Percentiles rank a stretch among this genome's conserved stretches.
These are phyloP conservation scores for Podarcis raffonei DNA, from an alignment of 2,113 vertebrate species.

Conservation along the genomic window DNA sequence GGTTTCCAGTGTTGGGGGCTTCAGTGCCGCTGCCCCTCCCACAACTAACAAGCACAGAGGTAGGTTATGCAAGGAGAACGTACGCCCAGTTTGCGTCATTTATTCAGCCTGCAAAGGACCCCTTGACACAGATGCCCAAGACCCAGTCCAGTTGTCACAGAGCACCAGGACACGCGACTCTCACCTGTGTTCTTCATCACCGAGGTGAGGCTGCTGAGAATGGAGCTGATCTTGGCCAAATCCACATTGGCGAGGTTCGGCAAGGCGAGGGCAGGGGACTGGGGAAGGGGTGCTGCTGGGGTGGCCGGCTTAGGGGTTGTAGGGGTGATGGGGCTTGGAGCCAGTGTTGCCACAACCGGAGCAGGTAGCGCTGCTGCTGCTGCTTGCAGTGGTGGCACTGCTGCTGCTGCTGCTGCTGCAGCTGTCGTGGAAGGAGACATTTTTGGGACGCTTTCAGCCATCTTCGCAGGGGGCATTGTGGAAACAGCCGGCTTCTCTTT, in stretches of 20 bases:
- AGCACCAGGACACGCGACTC: constrained; percentile 33
- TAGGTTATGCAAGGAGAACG: neutral
- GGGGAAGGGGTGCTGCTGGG: constrained; percentile 52
- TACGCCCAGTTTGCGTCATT: neutral
- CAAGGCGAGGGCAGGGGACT: constrained; percentile 65
- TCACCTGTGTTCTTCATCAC: constrained; percentile 97
- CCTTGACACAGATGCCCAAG: neutral
- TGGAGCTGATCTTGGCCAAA: constrained; percentile 98
- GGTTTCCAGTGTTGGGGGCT: neutral
- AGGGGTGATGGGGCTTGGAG: constrained; percentile 41
- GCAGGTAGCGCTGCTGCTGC: constrained; percentile 2
- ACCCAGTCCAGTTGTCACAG: neutral
- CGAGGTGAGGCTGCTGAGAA: constrained; percentile 92
- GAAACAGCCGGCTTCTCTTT: constrained; percentile 79
- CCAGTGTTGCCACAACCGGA: accelerated
- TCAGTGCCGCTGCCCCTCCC: neutral
- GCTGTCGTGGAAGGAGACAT: constrained; percentile 12
- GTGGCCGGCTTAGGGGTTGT: constrained; percentile 58
- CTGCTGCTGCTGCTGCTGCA: neutral
- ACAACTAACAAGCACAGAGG: too few species aligned
- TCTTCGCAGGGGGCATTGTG: constrained; percentile 45
- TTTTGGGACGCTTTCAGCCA: neutral
- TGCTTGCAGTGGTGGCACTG: neutral
- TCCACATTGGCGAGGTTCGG: constrained; percentile 96
- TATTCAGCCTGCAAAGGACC: neutral